Percentiles rank a stretch among this genome's conserved stretches.
phyloP scores from a whole-genome alignment of 2,797 vertebrate species.

The Eutrigla gurnardus region DNA sequence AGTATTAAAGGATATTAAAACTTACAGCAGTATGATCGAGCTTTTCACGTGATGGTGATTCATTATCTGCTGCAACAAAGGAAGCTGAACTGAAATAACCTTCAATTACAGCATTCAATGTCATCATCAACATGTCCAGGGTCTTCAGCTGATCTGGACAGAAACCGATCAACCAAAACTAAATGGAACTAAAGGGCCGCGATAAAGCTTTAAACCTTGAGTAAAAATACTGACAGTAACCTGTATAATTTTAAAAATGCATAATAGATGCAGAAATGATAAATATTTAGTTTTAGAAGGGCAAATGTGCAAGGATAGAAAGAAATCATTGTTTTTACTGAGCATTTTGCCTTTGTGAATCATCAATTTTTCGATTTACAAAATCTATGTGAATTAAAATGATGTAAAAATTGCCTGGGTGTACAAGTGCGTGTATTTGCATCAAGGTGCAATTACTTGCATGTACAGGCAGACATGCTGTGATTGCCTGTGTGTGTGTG shows the following conservation, averaged over 20 bases:
- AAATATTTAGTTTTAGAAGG: not conserved
- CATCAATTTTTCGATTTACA: not conserved
- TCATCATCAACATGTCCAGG: conserved; percentile 6
- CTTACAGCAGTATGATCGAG: not conserved
- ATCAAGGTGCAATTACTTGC: not conserved
- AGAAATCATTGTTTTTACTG: not conserved
- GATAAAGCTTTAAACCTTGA: not conserved
- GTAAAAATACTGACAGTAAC: not conserved
- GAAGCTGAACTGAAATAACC: conserved; percentile 22
- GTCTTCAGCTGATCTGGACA: not conserved
- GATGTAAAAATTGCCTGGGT: not conserved
- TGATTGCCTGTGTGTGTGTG: not conserved
- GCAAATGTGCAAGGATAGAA: not conserved
- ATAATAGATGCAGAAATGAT: not conserved
- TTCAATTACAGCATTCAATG: conserved; percentile 12
- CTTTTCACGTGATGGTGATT: conserved; percentile 23
- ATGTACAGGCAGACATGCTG: not conserved
- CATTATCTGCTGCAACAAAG: conserved; percentile 13
- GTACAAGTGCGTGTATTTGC: not conserved
- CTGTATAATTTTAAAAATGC: not conserved
- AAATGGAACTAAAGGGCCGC: not conserved
- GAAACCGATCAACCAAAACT: conserved; percentile 4
- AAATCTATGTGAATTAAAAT: not conserved
- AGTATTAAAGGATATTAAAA: not conserved
- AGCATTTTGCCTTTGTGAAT: not conserved